Conservation (phyloP, 2,888 invertebrate genomes). For the Tipula lateralis region DNA sequence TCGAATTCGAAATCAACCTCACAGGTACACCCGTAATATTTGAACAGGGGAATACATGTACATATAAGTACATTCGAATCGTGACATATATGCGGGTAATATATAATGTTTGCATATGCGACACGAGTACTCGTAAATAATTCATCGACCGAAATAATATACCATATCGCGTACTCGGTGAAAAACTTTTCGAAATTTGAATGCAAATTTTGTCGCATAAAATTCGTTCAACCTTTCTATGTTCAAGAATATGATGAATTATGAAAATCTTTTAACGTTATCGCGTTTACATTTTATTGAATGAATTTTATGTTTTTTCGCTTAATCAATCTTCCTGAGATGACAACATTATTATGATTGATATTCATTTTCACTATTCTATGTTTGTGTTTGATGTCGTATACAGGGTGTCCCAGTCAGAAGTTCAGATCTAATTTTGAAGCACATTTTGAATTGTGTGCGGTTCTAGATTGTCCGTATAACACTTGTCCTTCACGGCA, state of each 20-base stretch:
- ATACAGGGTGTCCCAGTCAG: too few relatives aligned
- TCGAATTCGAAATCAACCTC: not conserved
- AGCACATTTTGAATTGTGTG: too few relatives aligned
- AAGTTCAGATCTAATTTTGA: too few relatives aligned
- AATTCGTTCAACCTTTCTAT: not conserved
- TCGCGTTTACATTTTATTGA: constrained; percentile 4
- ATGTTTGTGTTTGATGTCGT: not conserved
- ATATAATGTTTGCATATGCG: not conserved
- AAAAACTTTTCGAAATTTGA: not conserved
- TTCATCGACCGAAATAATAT: too few relatives aligned
- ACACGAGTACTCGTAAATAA: not conserved
- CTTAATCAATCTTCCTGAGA: constrained; percentile 19
- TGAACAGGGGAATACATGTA: not conserved
- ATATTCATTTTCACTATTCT: not conserved
- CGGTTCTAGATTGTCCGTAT: too few relatives aligned
- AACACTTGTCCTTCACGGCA: too few relatives aligned
- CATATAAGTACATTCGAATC: not conserved
- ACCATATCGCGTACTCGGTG: not conserved
- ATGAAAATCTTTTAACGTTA: not conserved
- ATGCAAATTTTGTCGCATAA: not conserved
- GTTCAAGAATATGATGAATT: not conserved
- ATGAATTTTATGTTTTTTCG: constrained; percentile 15
- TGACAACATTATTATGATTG: constrained; percentile 19
- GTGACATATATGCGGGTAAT: not conserved
- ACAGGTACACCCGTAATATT: not conserved